A percentile compares a stretch with the other conserved stretches of the same genome.
These are phyloP conservation scores for Mastacembelus armatus DNA, from an alignment of 2,797 vertebrate genomes.

Conservation along the genomic window DNA sequence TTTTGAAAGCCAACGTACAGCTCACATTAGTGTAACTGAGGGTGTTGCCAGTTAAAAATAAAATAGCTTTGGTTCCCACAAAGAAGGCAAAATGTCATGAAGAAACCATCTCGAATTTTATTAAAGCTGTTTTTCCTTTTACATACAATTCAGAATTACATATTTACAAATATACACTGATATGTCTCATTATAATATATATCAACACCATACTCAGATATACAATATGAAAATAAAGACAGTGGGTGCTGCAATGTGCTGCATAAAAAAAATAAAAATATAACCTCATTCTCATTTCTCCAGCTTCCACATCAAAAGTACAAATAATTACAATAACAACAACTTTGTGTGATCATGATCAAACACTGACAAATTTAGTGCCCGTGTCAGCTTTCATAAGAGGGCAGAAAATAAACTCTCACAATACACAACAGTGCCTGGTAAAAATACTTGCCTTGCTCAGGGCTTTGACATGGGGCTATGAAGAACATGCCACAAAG, in stretches of 20 bases:
- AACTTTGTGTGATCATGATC: slow-evolving; percentile 49
- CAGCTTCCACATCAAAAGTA: slow-evolving; percentile 53
- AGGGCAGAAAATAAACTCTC: slow-evolving; percentile 70
- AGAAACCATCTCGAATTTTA: slow-evolving; percentile 85
- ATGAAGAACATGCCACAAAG: slow-evolving; percentile 65
- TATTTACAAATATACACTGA: slow-evolving; percentile 88
- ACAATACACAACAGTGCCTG: slow-evolving; percentile 47
- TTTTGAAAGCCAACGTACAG: neutral
- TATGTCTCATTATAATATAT: slow-evolving; percentile 73
- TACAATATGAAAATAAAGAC: slow-evolving; percentile 84
- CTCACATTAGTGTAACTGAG: neutral
- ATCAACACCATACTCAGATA: slow-evolving; percentile 74
- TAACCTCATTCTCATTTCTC: slow-evolving; percentile 60
- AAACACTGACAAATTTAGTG: slow-evolving; percentile 67
- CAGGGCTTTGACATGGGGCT: neutral
- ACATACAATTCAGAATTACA: slow-evolving; percentile 88
- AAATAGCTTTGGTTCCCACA: neutral
- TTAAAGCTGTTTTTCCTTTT: slow-evolving; percentile 85
- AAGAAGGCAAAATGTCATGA: slow-evolving; percentile 17
- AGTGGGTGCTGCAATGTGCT: slow-evolving; percentile 83
- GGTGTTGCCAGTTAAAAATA: neutral
- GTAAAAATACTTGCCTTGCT: slow-evolving; percentile 45
- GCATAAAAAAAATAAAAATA: slow-evolving; percentile 87
- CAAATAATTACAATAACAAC: slow-evolving; percentile 42
- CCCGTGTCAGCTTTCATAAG: slow-evolving; percentile 52